Evolutionary conservation across 2,113 vertebrate genomes (phyloP), one percentile per base, ranked within the genome.

Genomic region (Tricholaema leucomelas): DNA sequence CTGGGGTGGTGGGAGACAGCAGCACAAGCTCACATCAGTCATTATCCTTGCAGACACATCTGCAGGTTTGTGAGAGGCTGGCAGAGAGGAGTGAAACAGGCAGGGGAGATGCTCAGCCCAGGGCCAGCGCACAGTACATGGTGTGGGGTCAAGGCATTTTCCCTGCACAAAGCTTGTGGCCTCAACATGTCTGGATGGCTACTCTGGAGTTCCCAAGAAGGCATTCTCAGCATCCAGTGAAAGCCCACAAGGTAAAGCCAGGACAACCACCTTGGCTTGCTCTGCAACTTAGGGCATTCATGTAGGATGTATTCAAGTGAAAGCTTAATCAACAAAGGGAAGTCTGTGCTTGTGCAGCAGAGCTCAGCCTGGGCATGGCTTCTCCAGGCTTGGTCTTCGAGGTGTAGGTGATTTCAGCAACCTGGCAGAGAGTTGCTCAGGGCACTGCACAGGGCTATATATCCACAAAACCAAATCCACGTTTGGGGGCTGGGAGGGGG

Each of bases 401-500:
- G 6, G 3, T 8, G 12, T 4, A 4, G 30, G 28, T 72, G 55
- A 35, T 73, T 56, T 52, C 38, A 61, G 54, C 35, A 13, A 27
- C 35, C 3, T 0, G 0, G 17, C 33, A 42, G 11, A 71, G 28
- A 35, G 36, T 4, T 64, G 35, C 63, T 81, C 2, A 1, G 77
- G 35, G 10, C 5, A 0, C 3, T 23, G 38, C 9, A 30, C 0
- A 3, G 13, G 16, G 44, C 17, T 17, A 25, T 1, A 1, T 4
- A 3, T 35, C n/a, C 0, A 0, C 1, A 0, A 2, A 42, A 46
- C 69, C 52, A 6, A 10, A 38, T 66, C n/a, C 44, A 48, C 2
- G 12, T 8, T 17, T 73, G 42, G 35, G 35, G 36, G 24, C 38
- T 72, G 16, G 74, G 59, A 88, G 40, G 36, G 46, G 44, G 44